Evolutionary conservation across 1,140 invertebrate genomes (phyloP), one percentile per base, ranked within the genome.

Genomic region (Drosophila willistoni): DNA sequence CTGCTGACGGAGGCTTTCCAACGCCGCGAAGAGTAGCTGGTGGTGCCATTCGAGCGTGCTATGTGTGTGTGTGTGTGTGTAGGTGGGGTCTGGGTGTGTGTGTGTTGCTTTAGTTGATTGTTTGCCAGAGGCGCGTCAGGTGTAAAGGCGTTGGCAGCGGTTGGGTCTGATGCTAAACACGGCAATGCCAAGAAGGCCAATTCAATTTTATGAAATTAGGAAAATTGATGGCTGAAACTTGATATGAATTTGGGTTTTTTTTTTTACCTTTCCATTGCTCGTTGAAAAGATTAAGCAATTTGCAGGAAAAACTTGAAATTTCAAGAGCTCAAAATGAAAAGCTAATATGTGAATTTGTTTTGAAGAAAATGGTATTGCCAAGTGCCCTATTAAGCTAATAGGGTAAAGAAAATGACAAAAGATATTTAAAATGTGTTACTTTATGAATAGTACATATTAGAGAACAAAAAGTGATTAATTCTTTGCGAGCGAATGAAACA

Each of bases 91-190:
- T 55, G 33, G 44, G 65, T 57, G 59, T 60, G 73, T 60, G 73
- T 59, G 44, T 76, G 79, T 79, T 87, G 73, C 79, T 77, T 69
- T 77, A 87, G 79, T 87, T 87, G 83, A 87, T 87, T 87, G 83
- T 87, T 87, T 83, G 83, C 84, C 67, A 25, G 65, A 56, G 73
- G 73, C 73, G 57, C 54, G 54, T 57, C 78, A 82, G 79, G 71
- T 81, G 82, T 71, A 59, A 42, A 64, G 62, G 64, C 47, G 55
- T 25, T 36, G 60, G 42, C 17, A 33, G 25, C 25, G 13, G 12
- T 7, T n/a, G 19, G 22, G 55, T 54, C 42, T 9, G 34, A 14
- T 36, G 61, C 44, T 51, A 29, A 51, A 51, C 47, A 42, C 36
- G 10, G 41, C 39, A 64, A 39, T 77, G 70, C 65, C 76, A 57